These are phyloP conservation scores for Poecilia picta DNA, from an alignment of 2,797 vertebrate genomes.

Conservation along the genomic window DNA sequence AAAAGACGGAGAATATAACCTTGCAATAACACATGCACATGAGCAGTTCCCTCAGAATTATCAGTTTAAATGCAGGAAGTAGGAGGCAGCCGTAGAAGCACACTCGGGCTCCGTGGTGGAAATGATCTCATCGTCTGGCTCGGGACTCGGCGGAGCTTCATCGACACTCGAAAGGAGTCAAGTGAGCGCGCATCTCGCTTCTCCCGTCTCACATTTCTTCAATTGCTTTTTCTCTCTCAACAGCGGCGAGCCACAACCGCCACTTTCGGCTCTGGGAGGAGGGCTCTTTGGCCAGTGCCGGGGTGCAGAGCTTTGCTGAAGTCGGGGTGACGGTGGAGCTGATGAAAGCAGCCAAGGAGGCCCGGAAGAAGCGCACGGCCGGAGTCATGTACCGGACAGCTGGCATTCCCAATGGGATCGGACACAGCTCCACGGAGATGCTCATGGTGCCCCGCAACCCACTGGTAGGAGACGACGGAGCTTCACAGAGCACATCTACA, in stretches of 20 bases:
- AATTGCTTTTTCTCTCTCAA: constrained; percentile 46
- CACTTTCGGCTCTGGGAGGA: constrained; percentile 83
- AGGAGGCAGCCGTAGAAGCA: constrained; percentile 54
- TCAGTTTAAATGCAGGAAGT: constrained; percentile 67
- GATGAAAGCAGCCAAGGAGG: constrained; percentile 81
- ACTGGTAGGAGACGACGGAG: constrained; percentile 70
- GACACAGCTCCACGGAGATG: constrained; percentile 84
- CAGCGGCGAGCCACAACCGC: constrained; percentile 82
- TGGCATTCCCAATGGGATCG: constrained; percentile 81
- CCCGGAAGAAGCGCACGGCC: constrained; percentile 74
- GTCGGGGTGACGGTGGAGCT: constrained; percentile 81
- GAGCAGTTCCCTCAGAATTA: constrained; percentile 54
- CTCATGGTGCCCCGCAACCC: constrained; percentile 79
- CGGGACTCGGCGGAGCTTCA: constrained; percentile 61
- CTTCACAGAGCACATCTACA: constrained; percentile 42
- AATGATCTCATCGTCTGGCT: constrained; percentile 75
- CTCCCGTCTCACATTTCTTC: constrained; percentile 53
- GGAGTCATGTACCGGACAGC: constrained; percentile 82
- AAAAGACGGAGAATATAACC: constrained; percentile 49
- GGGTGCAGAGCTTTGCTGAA: constrained; percentile 82
- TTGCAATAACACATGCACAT: constrained; percentile 40
- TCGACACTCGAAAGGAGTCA: constrained; percentile 68
- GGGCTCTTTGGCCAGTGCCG: constrained; percentile 75
- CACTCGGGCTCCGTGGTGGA: constrained; percentile 60
- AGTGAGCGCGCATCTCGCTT: constrained; percentile 60